Base-by-base conservation (phyloP, 92 coral and sea anemone species). In the Phenganax stokvisi region DNA sequence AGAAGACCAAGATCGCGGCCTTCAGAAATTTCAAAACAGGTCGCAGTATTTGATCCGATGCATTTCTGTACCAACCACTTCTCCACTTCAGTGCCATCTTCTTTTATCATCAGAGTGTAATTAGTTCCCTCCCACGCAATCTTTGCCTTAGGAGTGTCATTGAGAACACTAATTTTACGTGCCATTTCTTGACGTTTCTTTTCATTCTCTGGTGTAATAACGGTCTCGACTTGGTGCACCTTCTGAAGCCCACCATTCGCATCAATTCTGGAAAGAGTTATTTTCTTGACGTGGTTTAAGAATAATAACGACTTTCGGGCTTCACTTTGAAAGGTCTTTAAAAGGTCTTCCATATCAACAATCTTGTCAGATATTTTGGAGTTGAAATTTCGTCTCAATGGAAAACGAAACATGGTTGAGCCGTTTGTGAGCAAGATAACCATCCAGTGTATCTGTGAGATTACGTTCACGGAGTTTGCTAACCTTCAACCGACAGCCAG, bases 11-110 rank as follows among this genome's bases (percentile, higher is more conserved):
- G 84, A 10, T 89, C 89, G 9, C 77, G 77, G 6, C 71, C 71
- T 7, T 78, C 57, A 67, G 74, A 82, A 6, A 76, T 59, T 20
- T 51, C 59, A 15, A 7, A 2, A n/a, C 9, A 44, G 37, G 11
- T 28, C 47, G 52, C 16, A 28, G 15, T 10, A 68, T 10, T 51
- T 28, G 90, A 86, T 1, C 97, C 97, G 86, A 85, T 74, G 67
- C 87, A 85, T 56, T 91, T 91, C 31, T 82, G 88, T 12, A 92
- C 84, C 4, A 92, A 69, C 97, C 97, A 92, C 44, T 87, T 74
- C 78, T 92, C 91, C 31, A 84, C 70, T 12, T 71, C 80, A 28
- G 86, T 92, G 51, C 12, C 0, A 75, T 84, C 86, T 74, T 86
- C 93, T 78, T 75, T 72, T 15, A 93, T 68, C 51, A 56, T 65